Evolutionary conservation across 2,888 invertebrate species (phyloP).

Genomic region (Meliscaeva auricollis): DNA sequence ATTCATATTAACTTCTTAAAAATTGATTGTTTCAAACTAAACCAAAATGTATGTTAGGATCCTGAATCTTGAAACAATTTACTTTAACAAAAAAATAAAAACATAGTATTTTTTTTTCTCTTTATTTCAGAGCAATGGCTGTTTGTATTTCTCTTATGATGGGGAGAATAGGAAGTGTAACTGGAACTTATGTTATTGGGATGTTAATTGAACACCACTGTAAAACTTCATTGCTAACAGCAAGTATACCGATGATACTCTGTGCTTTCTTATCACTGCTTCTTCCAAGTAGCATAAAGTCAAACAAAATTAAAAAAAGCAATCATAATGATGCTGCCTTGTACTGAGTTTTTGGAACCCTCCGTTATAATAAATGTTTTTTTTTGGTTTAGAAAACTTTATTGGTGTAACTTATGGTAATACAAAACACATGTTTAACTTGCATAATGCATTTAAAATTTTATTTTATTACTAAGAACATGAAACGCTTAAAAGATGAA

Average conservation of each 20-base stretch:
- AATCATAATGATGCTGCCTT: neutral
- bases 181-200: constrained; percentile 76
- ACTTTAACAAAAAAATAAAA: neutral
- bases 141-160: constrained; percentile 78
- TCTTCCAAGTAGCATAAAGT: constrained; percentile 55
- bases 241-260: constrained; percentile 66
- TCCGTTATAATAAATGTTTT: neutral
- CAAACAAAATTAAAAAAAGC: constrained; percentile 24
- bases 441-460: too few relatives aligned
- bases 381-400: too few relatives aligned
- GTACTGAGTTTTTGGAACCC: neutral
- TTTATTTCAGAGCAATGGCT: constrained; percentile 77
- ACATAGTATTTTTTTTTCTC: constrained; percentile 59
- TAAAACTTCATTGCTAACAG: constrained; percentile 68
- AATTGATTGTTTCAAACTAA: too few relatives aligned
- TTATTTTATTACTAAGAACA: too few relatives aligned
- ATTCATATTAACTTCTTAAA: too few relatives aligned
- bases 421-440: too few relatives aligned
- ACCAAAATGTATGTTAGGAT: too few relatives aligned
- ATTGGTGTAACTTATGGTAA: too few relatives aligned
- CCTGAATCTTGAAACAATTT: too few relatives aligned
- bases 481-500: too few relatives aligned
- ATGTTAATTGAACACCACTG: constrained; percentile 76
- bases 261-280: constrained; percentile 71
- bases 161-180: constrained; percentile 77